Percentiles rank a stretch among this genome's conserved stretches.
Evolutionary conservation across 2,888 invertebrate genomes (phyloP).

Genomic region (Pristionchus fissidentatus): DNA sequence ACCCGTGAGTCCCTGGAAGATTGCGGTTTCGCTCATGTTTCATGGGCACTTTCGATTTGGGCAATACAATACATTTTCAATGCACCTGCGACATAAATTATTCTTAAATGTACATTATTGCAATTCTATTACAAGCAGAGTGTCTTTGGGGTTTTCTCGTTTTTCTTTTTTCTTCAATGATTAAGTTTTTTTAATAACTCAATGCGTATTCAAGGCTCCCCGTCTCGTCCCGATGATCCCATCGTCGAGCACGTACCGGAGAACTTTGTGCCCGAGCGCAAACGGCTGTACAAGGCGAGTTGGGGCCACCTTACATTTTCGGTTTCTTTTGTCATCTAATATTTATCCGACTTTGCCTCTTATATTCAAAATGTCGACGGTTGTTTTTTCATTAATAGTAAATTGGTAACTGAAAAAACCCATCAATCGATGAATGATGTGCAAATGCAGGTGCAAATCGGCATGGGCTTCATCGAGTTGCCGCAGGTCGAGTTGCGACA

Average conservation of each 20-base stretch:
- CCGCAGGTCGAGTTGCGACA: conserved; percentile 83
- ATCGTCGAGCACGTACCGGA: conserved; percentile 81
- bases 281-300: conserved; percentile 62
- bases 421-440: background rate
- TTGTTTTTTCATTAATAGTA: background rate
- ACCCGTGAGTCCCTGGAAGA: too few relatives aligned
- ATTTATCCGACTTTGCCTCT: too few relatives aligned
- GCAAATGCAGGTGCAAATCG: conserved; percentile 87
- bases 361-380: too few relatives aligned
- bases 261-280: conserved; percentile 66
- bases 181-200: conserved; percentile 46
- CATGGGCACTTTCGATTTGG: background rate
- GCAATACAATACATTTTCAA: too few relatives aligned
- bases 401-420: background rate
- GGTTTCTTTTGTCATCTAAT: background rate
- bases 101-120: too few relatives aligned
- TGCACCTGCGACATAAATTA: too few relatives aligned
- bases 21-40: too few relatives aligned
- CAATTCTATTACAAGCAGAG: too few relatives aligned
- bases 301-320: background rate
- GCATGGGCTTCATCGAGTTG: conserved; percentile 97
- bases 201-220: conserved; percentile 57
- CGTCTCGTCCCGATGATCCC: conserved; percentile 61
- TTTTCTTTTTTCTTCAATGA: too few relatives aligned
- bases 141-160: too few relatives aligned